Evolutionary conservation across 30 jellyfish, hydroid and myxozoan species (phyloP), one percentile per base, ranked within the genome.

Genomic region (Turritopsis rubra): DNA sequence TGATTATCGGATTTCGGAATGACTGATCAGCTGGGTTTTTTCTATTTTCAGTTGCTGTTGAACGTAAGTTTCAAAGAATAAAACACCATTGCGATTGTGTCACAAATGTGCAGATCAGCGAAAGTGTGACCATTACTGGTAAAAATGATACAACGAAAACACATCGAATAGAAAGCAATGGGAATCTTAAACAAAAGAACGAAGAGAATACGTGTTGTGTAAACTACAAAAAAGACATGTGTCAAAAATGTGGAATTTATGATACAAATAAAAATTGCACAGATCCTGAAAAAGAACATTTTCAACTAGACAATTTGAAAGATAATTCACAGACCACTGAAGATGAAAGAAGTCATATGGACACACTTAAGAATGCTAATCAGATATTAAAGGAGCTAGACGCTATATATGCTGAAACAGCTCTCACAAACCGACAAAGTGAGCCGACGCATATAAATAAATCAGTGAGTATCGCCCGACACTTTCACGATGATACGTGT

Each of bases 301-400:
- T 41, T 41, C 60, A 41, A 41, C 60, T 41, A 5, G 60, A 41
- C 60, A 41, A 41, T 41, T 41, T 41, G 60, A 41, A 41, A 41
- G 60, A 41, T 41, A 41, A 5, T 41, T 13, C 60, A 41, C 23
- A 68, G 77, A 27, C 9, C 21, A 9, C 21, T 16, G 8, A 1
- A 8, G 30, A n/a, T 23, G 77, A 68, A 68, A 1, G 21, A 22
- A 1, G 8, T 1, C 4, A 68, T 68, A 9, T 23, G 31, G 77
- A 68, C 30, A 68, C 77, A 68, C 28, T 68, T 16, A 27, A 68
- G 77, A 27, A 68, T 27, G 77, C 77, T n/a, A 68, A 68, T 68
- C 77, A 68, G 19, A 68, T 68, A 8, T 27, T 68, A 27, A 68
- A 68, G 19, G 77, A 68, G 0, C 21, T 68, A 23, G 77, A 68